Conservation (phyloP, 2,113 vertebrate species). For the Thunnus maccoyii region DNA sequence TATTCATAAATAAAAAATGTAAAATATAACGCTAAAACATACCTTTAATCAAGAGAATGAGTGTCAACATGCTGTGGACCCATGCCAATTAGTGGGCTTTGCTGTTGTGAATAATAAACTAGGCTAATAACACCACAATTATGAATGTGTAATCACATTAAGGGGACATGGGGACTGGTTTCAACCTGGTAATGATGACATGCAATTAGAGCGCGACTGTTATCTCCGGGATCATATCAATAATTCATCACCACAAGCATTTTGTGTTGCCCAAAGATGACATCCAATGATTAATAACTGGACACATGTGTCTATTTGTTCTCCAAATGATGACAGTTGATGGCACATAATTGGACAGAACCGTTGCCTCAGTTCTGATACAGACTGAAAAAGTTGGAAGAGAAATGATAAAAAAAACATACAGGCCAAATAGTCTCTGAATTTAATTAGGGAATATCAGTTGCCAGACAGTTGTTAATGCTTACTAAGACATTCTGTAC, state of each 20-base stretch:
- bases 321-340: slow-evolving; percentile 54
- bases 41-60: slow-evolving; percentile 51
- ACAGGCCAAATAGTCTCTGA: slow-evolving; percentile 25
- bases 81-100: slow-evolving; percentile 69
- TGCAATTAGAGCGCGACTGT: slow-evolving; percentile 77
- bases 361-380: slow-evolving; percentile 19
- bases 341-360: slow-evolving; percentile 60
- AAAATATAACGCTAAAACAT: slow-evolving; percentile 24
- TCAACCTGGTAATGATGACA: slow-evolving; percentile 80
- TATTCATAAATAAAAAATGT: not conserved
- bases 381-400: slow-evolving; percentile 17
- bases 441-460: slow-evolving; percentile 50
- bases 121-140: slow-evolving; percentile 76
- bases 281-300: slow-evolving; percentile 66
- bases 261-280: slow-evolving; percentile 69
- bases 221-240: slow-evolving; percentile 77
- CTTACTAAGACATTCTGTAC: not conserved
- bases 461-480: slow-evolving; percentile 37
- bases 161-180: slow-evolving; percentile 71
- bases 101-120: slow-evolving; percentile 77
- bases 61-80: slow-evolving; percentile 35
- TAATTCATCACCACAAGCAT: slow-evolving; percentile 75
- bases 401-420: slow-evolving; percentile 2
- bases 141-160: slow-evolving; percentile 79
- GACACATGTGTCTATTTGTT: slow-evolving; percentile 55